A percentile compares a stretch with the other conserved stretches of the same genome.
phyloP scores from a whole-genome alignment of 2,113 vertebrate species.

The Bothrops jararaca region DNA sequence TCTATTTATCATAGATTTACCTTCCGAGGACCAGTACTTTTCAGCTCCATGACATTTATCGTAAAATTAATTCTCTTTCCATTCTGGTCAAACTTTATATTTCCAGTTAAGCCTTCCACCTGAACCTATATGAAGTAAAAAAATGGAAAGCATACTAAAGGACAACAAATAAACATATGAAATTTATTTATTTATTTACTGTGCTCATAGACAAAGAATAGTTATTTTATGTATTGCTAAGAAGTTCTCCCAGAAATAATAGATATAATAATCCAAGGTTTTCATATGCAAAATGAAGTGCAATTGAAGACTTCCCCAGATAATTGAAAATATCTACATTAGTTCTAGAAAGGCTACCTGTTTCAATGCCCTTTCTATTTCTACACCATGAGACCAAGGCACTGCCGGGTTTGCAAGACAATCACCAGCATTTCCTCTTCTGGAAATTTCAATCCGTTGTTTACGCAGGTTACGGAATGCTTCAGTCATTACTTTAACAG shows the following conservation, averaged over 20 bases:
- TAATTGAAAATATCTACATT: slow-evolving; percentile 23
- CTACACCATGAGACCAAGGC: slow-evolving; percentile 95
- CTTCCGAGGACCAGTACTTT: slow-evolving; percentile 94
- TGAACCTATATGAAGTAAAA: slow-evolving; percentile 77
- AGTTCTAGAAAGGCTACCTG: slow-evolving; percentile 75
- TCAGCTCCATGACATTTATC: slow-evolving; percentile 96
- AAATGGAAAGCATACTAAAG: slow-evolving; percentile 31
- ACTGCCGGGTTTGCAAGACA: slow-evolving; percentile 97
- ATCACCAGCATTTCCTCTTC: slow-evolving; percentile 93
- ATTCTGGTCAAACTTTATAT: slow-evolving; percentile 98
- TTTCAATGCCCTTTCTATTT: slow-evolving; percentile 96
- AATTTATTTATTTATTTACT: neutral
- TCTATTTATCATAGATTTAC: slow-evolving; percentile 68
- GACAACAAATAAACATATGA: slow-evolving; percentile 3
- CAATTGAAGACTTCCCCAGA: neutral
- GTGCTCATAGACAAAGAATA: slow-evolving; percentile 8
- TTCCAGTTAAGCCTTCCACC: slow-evolving; percentile 93
- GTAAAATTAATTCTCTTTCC: slow-evolving; percentile 97
- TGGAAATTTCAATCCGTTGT: slow-evolving; percentile 92
- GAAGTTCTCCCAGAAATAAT: neutral
- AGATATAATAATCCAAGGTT: neutral
- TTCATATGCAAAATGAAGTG: neutral
- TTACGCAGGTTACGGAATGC: slow-evolving; percentile 94
- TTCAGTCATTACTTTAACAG: slow-evolving; percentile 98
- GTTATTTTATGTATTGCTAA: neutral